Conservation (phyloP, 2,113 vertebrate genomes). For the Excalfactoria chinensis region DNA sequence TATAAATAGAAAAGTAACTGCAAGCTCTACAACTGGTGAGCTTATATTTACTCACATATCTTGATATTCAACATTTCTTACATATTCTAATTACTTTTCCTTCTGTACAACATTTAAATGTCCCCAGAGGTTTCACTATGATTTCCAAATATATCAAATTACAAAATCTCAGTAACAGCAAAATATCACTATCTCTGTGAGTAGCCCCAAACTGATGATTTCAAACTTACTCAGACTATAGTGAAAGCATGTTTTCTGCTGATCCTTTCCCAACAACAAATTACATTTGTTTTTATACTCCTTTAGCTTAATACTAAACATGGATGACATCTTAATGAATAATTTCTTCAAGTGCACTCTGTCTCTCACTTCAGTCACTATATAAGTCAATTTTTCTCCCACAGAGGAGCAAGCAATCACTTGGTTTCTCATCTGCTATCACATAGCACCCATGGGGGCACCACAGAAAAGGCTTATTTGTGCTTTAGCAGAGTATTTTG, state of each 20-base stretch:
- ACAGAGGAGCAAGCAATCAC: neutral
- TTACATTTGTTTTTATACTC: neutral
- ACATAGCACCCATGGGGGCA: neutral
- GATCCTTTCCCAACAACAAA: neutral
- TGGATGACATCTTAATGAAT: neutral
- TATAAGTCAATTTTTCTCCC: neutral
- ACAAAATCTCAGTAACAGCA: neutral
- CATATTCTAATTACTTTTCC: neutral
- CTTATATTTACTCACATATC: neutral
- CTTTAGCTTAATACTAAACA: neutral
- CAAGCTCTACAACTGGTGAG: neutral
- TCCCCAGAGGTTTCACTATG: neutral
- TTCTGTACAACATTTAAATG: neutral
- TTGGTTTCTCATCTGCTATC: neutral
- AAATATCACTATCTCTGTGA: neutral
- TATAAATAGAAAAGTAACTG: neutral
- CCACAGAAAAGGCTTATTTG: neutral
- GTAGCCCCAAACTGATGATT: neutral
- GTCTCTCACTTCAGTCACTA: neutral
- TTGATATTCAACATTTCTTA: constrained; percentile 25
- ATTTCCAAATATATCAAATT: neutral
- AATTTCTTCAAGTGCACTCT: neutral
- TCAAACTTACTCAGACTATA: neutral
- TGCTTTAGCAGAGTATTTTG: neutral
- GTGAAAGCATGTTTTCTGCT: neutral